Evolutionary conservation across 2,797 vertebrate genomes (phyloP).

Genomic region (Pterois miles): DNA sequence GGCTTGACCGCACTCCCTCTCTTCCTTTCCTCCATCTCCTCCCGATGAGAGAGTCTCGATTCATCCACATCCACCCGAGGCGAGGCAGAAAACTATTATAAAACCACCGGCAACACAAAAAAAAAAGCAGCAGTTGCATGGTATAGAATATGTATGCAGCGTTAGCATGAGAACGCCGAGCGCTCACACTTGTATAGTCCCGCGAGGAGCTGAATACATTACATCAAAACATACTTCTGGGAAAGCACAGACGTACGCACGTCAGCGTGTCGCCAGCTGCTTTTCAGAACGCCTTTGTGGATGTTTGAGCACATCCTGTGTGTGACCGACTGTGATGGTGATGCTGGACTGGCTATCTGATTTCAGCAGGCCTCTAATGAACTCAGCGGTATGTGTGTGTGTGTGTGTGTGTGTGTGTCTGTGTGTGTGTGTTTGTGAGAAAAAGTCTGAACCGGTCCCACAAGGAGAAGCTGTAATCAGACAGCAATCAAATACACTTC

Average conservation of each 20-base stretch:
- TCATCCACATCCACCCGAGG: slow-evolving; percentile 17
- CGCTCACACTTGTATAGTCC: neutral
- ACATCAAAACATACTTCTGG: slow-evolving; percentile 30
- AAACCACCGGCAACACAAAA: slow-evolving; percentile 9
- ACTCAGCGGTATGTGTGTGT: neutral
- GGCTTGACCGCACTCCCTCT: slow-evolving; percentile 7
- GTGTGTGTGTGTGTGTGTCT: neutral
- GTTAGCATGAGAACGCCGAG: slow-evolving; percentile 10
- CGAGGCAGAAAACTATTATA: slow-evolving; percentile 2
- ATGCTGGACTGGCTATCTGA: slow-evolving; percentile 25
- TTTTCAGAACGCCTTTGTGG: slow-evolving; percentile 15
- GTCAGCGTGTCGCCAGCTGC: neutral
- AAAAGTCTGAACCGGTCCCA: slow-evolving; percentile 32
- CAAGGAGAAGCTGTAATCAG: slow-evolving; percentile 67
- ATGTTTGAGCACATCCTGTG: slow-evolving; percentile 19
- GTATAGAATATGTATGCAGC: slow-evolving; percentile 9
- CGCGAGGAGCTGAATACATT: slow-evolving; percentile 31
- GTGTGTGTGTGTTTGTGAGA: slow-evolving; percentile 2
- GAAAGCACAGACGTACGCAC: slow-evolving; percentile 1
- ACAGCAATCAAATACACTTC: slow-evolving; percentile 63
- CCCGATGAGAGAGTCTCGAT: slow-evolving; percentile 21
- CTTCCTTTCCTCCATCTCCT: slow-evolving; percentile 31
- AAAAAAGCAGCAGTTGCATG: neutral
- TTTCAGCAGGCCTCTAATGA: slow-evolving; percentile 32
- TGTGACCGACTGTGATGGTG: neutral